Base-by-base conservation (phyloP, 2,797 vertebrate genomes). In the Hozukius guyotensis region DNA sequence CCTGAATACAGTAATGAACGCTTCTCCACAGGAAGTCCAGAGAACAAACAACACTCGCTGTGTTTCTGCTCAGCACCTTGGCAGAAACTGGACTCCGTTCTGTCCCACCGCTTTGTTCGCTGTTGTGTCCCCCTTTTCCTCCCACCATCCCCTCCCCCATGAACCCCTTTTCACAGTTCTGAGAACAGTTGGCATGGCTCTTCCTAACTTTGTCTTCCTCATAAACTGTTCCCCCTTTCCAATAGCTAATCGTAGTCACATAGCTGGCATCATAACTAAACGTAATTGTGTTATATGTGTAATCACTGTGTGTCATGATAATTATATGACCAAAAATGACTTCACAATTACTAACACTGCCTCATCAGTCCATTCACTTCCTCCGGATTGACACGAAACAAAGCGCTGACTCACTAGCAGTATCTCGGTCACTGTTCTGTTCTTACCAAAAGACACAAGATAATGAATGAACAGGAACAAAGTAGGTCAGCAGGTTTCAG, bases 41-140 rank as follows among this genome's bases (percentile, higher is more conserved):
- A 67, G 77, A 88, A 87, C 89, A 92, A 91, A 93, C 86, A 86
- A 80, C 68, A 65, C 75, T 82, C 31, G 24, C 81, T 80, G 70
- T 85, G 75, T 80, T 22, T 85, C 80, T 84, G 77, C 53, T 87
- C 80, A 55, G 56, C 64, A 88, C 78, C 88, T 90, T 88, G 88
- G 88, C 85, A 89, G 86, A 78, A 80, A 64, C 72, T 36, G 18
- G 29, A 61, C 70, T 75, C 56, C 61, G 52, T 76, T 79, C 81
- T 83, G 83, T 70, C 72, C 72, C 70, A 73, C 36, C 82, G 75
- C 80, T 84, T 75, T 83, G 83, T 87, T 87, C 76, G 74, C 49
- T 46, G 67, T 42, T 53, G 49, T 65, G 71, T 34, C 56, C 71
- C 65, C 72, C 52, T 31, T 36, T 72, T 29, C 18, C 32, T 67